Evolutionary conservation across 2,888 invertebrate genomes (phyloP).

Genomic region (Leptopilina syphax): DNA sequence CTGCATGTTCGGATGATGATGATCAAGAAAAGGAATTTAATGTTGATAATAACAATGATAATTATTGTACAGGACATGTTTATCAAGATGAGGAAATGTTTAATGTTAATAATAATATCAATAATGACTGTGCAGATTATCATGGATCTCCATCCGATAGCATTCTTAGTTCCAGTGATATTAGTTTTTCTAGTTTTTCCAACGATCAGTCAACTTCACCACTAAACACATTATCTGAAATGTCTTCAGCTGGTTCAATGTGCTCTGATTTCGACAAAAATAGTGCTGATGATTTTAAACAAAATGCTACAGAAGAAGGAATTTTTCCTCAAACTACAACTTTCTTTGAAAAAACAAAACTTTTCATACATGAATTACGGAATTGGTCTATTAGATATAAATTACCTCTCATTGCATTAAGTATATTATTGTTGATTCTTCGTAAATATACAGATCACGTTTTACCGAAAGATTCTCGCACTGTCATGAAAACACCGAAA

Average conservation of each 20-base stretch:
- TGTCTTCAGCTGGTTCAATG: neutral
- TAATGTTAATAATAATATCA: too few relatives aligned
- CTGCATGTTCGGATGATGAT: neutral
- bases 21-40: neutral
- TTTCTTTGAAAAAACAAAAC: neutral
- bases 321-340: neutral
- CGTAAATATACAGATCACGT: neutral
- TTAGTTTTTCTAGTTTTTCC: neutral
- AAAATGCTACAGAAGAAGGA: neutral
- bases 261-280: neutral
- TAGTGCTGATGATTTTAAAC: neutral
- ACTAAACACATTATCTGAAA: neutral
- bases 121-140: too few relatives aligned
- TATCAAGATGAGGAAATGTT: too few relatives aligned
- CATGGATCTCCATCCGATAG: too few relatives aligned
- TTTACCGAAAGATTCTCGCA: conserved; percentile 9
- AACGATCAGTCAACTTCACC: neutral
- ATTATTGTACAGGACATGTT: too few relatives aligned
- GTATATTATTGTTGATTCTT: neutral
- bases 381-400: conserved; percentile 1
- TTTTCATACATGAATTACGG: neutral
- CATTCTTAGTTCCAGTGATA: neutral
- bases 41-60: neutral
- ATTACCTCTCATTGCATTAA: neutral
- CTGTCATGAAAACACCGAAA: conserved; percentile 15